Conservation (phyloP, 1,140 invertebrate species). For the Bombus balteatus region DNA sequence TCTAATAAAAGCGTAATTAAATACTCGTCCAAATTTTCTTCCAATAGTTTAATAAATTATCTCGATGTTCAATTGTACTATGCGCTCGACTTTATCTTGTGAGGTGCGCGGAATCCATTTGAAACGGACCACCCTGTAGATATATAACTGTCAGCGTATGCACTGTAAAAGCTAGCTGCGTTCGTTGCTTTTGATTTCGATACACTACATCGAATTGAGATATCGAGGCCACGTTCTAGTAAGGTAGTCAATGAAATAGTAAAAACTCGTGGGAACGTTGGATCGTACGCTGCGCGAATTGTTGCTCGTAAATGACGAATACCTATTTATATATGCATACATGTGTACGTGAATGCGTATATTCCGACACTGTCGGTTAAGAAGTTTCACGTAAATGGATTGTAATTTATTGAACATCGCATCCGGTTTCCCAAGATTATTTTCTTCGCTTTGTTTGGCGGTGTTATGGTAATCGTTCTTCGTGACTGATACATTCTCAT, state of each 20-base stretch:
- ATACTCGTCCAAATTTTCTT: no score
- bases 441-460: not conserved
- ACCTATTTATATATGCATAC: slow-evolving; percentile 21
- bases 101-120: not conserved
- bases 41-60: no score
- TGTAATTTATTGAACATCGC: not conserved
- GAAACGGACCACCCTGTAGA: not conserved
- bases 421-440: not conserved
- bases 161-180: slow-evolving; percentile 12
- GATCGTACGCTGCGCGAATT: not conserved
- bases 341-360: not conserved
- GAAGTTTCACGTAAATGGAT: not conserved
- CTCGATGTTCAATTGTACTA: no score
- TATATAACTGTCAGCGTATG: not conserved
- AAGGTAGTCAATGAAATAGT: slow-evolving; percentile 29
- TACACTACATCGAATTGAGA: slow-evolving; percentile 35
- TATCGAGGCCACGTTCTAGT: slow-evolving; percentile 14
- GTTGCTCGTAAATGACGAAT: not conserved
- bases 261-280: slow-evolving; percentile 1
- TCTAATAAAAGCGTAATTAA: no score
- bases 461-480: no score
- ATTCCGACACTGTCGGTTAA: not conserved
- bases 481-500: no score
- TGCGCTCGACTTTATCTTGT: not conserved
- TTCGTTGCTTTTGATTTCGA: slow-evolving; percentile 33